A percentile compares a stretch with the other conserved stretches of the same genome.
Evolutionary conservation across 2,797 vertebrate species (phyloP).

Genomic region (Hydrocynus forskahlii): DNA sequence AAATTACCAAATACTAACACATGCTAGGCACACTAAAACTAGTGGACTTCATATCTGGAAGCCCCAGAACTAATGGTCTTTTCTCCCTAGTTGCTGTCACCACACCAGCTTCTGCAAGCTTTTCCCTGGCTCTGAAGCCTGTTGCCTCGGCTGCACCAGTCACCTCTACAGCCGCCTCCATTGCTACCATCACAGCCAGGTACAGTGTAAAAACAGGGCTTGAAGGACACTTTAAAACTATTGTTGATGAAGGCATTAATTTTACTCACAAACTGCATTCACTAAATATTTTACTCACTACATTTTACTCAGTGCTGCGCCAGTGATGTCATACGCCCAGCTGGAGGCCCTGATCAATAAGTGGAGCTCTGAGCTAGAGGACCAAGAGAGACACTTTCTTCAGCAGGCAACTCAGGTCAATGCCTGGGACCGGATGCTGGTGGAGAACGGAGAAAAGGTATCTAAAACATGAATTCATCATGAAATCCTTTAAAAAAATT

Average conservation of each 20-base stretch:
- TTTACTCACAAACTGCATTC: background rate
- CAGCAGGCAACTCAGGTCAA: slow-evolving; percentile 97
- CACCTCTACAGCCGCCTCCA: slow-evolving; percentile 32
- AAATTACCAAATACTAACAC: too few species aligned
- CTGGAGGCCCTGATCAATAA: slow-evolving; percentile 96
- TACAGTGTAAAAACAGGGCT: background rate
- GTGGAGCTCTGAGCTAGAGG: slow-evolving; percentile 97
- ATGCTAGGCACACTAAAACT: too few species aligned
- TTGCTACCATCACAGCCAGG: slow-evolving; percentile 50
- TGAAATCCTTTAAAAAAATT: too few species aligned
- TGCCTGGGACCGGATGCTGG: slow-evolving; percentile 91
- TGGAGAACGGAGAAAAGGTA: slow-evolving; percentile 94
- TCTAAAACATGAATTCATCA: background rate
- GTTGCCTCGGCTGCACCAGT: slow-evolving; percentile 36
- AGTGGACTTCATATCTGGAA: background rate
- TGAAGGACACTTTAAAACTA: background rate
- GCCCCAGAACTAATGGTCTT: background rate
- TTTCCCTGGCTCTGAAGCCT: slow-evolving; percentile 74
- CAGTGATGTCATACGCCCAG: slow-evolving; percentile 92
- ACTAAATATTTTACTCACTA: background rate
- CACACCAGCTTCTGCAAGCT: slow-evolving; percentile 59
- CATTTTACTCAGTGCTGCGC: slow-evolving; percentile 61
- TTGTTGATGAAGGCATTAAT: too few species aligned
- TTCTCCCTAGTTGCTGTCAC: slow-evolving; percentile 54
- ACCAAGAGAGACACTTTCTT: slow-evolving; percentile 95